A percentile compares a stretch with the other conserved stretches of the same genome.
phyloP scores from a whole-genome alignment of 2,888 invertebrate species.

The Eupithecia vulgata region DNA sequence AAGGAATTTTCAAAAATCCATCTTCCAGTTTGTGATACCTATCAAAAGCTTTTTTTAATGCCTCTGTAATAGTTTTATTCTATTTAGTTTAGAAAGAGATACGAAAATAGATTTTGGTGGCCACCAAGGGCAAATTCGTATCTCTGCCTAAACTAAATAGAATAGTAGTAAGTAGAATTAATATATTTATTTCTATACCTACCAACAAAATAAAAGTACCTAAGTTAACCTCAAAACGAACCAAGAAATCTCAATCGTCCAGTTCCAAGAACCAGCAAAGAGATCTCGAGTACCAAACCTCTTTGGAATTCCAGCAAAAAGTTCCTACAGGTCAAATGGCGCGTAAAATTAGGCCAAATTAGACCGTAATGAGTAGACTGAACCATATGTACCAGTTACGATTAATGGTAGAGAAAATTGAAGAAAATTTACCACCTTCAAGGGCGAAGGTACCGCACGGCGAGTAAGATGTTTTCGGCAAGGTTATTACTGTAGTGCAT shows the following conservation, averaged over 20 bases:
- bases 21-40: too few relatives aligned
- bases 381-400: neutral
- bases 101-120: too few relatives aligned
- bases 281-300: neutral
- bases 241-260: neutral
- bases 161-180: too few relatives aligned
- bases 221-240: neutral
- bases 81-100: too few relatives aligned
- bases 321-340: neutral
- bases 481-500: neutral
- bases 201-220: neutral
- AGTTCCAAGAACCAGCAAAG: neutral
- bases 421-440: neutral
- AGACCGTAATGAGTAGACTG: neutral
- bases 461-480: neutral
- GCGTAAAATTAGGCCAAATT: neutral
- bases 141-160: too few relatives aligned
- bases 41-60: too few relatives aligned
- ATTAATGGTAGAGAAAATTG: neutral
- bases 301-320: neutral
- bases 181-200: too few relatives aligned
- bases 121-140: too few relatives aligned
- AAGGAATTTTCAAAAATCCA: too few relatives aligned
- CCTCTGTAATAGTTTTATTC: too few relatives aligned
- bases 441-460: neutral